Conservation (phyloP, 53 echinoderm and acorn worm species). For the Temnopleurus reevesii region DNA sequence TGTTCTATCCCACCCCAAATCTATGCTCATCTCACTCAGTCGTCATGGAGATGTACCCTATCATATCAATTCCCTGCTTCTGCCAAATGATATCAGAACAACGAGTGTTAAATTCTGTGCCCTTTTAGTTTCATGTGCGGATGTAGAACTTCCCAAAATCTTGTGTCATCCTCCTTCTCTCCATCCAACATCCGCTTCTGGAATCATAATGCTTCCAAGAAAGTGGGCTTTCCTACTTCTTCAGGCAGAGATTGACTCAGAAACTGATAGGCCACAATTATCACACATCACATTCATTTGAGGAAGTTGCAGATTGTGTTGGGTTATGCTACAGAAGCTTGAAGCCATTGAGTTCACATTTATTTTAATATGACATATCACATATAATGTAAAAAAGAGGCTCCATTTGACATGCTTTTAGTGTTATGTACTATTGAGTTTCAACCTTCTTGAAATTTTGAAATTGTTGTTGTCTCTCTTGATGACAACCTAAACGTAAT, state of each 20-base stretch:
- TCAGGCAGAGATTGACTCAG: constrained; percentile 27
- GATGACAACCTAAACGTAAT: too few species aligned
- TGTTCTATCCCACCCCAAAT: too few species aligned
- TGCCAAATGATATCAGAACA: too few species aligned
- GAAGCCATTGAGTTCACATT: background rate
- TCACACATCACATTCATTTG: background rate
- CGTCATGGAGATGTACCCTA: too few species aligned
- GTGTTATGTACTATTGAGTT: too few species aligned
- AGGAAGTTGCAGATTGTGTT: background rate
- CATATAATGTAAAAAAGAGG: background rate
- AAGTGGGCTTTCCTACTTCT: background rate
- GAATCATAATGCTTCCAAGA: background rate
- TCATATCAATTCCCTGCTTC: too few species aligned
- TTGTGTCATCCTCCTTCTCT: background rate
- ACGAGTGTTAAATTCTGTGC: too few species aligned
- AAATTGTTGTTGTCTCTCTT: too few species aligned
- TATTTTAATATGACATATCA: background rate
- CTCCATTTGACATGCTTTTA: background rate
- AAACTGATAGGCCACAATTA: constrained; percentile 6
- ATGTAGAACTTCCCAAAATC: background rate
- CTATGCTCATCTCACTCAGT: too few species aligned
- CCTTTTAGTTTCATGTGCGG: too few species aligned
- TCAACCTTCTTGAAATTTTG: too few species aligned
- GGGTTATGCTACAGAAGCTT: background rate
- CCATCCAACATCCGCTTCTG: background rate